Percentiles rank a stretch among this genome's conserved stretches.
phyloP scores from a whole-genome alignment of 2,888 invertebrate genomes.

The Halictus quadricinctus region DNA sequence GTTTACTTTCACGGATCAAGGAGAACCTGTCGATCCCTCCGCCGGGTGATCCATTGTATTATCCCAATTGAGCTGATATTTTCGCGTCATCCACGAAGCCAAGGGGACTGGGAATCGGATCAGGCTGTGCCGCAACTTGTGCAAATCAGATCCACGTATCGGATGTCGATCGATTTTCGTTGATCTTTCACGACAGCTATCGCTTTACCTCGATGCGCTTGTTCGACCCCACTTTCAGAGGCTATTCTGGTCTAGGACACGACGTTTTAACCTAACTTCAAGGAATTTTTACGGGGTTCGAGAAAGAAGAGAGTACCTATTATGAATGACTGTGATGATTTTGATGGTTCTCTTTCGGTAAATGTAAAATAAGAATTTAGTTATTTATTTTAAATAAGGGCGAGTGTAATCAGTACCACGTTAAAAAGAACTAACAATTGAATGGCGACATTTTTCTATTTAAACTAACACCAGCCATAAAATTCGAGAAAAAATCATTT shows the following conservation, averaged over 20 bases:
- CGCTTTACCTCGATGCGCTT: not conserved
- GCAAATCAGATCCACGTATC: constrained; percentile 3
- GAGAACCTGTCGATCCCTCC: constrained; percentile 56
- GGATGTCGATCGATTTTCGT: not conserved
- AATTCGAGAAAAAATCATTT: not conserved
- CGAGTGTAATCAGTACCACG: too few species aligned
- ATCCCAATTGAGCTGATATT: constrained; percentile 44
- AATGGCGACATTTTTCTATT: not conserved
- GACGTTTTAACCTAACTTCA: not conserved
- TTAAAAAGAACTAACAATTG: not conserved
- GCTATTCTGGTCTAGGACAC: not conserved
- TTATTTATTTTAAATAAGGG: not conserved
- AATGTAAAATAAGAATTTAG: not conserved
- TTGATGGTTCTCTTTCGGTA: too few species aligned
- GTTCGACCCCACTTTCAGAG: not conserved
- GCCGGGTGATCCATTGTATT: constrained; percentile 37
- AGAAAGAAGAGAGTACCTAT: too few species aligned
- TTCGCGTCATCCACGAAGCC: constrained; percentile 27
- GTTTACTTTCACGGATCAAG: constrained; percentile 62
- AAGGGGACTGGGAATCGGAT: not conserved
- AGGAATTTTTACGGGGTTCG: not conserved
- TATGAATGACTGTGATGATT: too few species aligned
- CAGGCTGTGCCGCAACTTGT: constrained; percentile 17
- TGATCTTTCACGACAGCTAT: not conserved
- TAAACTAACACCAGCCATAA: not conserved